Percentiles rank a stretch among this genome's conserved stretches.
phyloP scores from a whole-genome alignment of 2,888 invertebrate species.

The Salpingus planirostris region DNA sequence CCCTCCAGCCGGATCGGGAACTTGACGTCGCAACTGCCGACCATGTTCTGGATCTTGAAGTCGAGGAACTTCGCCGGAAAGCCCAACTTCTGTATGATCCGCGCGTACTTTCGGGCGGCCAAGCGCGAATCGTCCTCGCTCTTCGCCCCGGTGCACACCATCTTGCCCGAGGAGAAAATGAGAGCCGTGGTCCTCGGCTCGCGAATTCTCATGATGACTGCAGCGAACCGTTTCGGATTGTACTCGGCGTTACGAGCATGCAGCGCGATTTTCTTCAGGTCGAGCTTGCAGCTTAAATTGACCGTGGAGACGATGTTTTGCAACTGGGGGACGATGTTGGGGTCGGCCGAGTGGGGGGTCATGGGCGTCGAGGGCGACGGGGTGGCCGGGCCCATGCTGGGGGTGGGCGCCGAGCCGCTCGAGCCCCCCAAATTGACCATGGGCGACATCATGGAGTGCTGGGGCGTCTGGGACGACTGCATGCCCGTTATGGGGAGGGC shows the following conservation, averaged over 20 bases:
- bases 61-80: slow-evolving; percentile 69
- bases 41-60: slow-evolving; percentile 81
- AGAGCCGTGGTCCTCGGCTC: slow-evolving; percentile 83
- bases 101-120: slow-evolving; percentile 72
- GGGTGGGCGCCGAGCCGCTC: slow-evolving; percentile 51
- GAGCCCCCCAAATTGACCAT: slow-evolving; percentile 60
- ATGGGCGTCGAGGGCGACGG: slow-evolving; percentile 76
- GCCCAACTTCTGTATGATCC: slow-evolving; percentile 73
- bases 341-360: slow-evolving; percentile 89
- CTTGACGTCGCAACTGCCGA: slow-evolving; percentile 78
- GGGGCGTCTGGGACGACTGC: slow-evolving; percentile 84
- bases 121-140: slow-evolving; percentile 71
- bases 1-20: slow-evolving; percentile 65
- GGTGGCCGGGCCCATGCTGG: slow-evolving; percentile 64
- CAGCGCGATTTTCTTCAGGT: slow-evolving; percentile 92
- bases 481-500: slow-evolving; percentile 70
- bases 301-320: slow-evolving; percentile 98
- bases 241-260: slow-evolving; percentile 99
- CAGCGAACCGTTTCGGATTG: slow-evolving; percentile 98
- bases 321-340: slow-evolving; percentile 86
- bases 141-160: slow-evolving; percentile 83
- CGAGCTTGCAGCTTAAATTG: slow-evolving; percentile 88
- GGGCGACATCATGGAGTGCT: slow-evolving; percentile 68
- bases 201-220: slow-evolving; percentile 92
- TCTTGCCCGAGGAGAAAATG: slow-evolving; percentile 78